These are phyloP conservation scores for Dendrophyllia cribrosa DNA, from an alignment of 64 coral and sea anemone species.

Conservation along the genomic window DNA sequence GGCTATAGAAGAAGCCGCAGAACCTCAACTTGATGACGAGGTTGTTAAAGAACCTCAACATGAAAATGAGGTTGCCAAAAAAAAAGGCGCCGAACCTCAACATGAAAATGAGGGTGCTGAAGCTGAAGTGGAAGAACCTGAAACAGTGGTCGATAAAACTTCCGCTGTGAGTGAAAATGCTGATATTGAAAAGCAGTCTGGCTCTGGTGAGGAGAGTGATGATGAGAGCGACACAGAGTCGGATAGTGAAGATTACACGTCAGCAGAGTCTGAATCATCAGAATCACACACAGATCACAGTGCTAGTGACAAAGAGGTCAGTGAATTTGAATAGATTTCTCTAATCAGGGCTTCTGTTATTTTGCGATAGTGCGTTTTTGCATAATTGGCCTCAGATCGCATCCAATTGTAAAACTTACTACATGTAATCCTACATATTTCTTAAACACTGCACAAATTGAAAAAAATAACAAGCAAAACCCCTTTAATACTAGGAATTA, in stretches of 20 bases:
- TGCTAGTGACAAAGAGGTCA: constrained; percentile 26
- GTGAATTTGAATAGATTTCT: neutral
- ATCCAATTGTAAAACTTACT: no score
- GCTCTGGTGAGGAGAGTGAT: constrained; percentile 19
- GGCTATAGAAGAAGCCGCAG: neutral
- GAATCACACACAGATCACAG: neutral
- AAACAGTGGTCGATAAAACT: neutral
- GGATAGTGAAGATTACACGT: constrained; percentile 41
- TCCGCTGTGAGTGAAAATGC: neutral
- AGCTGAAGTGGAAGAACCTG: neutral
- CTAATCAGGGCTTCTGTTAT: no score
- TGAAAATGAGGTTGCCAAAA: neutral
- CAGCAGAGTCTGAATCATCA: neutral
- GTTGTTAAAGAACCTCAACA: neutral
- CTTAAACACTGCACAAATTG: no score
- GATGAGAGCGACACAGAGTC: constrained; percentile 10
- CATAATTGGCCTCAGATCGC: no score
- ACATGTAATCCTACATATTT: no score
- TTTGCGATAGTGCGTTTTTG: no score
- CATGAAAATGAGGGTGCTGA: neutral
- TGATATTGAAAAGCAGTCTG: neutral
- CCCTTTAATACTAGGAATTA: no score
- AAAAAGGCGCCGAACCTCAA: neutral
- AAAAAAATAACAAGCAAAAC: no score
- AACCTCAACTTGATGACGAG: neutral